These are phyloP conservation scores for Semnopithecus entellus DNA, from an alignment of 2,113 vertebrate species.

Conservation along the genomic window DNA sequence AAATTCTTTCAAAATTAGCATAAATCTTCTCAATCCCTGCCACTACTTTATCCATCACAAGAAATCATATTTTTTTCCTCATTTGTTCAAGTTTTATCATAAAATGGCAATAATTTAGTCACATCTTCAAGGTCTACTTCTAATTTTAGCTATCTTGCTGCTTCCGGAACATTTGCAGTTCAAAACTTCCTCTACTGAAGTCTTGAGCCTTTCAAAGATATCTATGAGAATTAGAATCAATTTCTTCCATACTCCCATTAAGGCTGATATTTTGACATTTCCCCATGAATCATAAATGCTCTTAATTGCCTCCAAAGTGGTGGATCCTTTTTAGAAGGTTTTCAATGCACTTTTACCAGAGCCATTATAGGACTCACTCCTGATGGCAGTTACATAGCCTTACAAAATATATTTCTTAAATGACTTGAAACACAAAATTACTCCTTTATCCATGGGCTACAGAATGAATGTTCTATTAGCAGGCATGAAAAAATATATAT, in stretches of 20 bases:
- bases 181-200: background rate
- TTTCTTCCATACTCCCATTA: background rate
- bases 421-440: background rate
- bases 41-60: background rate
- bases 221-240: background rate
- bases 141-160: background rate
- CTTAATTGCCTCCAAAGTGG: background rate
- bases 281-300: background rate
- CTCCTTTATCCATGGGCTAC: background rate
- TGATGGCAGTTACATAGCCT: background rate
- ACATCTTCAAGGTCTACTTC: background rate
- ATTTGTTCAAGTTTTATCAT: background rate
- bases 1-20: background rate
- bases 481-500: background rate
- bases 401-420: background rate
- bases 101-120: background rate
- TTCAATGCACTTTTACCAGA: background rate
- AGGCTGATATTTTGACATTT: background rate
- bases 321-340: background rate
- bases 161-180: background rate
- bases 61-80: too few relatives aligned
- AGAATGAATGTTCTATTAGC: background rate
- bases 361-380: background rate
- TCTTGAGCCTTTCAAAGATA: background rate
- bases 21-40: background rate